A percentile compares a stretch with the other conserved stretches of the same genome.
Conservation (phyloP, 2,113 vertebrate genomes). For the Opisthocomus hoazin region DNA sequence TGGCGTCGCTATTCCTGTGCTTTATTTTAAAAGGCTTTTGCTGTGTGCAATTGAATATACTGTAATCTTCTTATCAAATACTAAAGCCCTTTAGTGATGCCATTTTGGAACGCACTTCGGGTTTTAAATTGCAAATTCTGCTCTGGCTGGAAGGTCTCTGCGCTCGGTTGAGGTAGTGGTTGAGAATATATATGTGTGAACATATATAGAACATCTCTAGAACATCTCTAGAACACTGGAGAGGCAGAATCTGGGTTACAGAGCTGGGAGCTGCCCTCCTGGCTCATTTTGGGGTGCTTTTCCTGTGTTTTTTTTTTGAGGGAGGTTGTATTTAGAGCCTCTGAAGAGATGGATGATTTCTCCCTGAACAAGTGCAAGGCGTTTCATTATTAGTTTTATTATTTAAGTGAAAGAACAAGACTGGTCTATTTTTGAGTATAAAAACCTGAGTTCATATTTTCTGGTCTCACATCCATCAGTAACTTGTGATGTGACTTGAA, state of each 20-base stretch:
- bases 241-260: neutral
- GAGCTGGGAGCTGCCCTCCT: neutral
- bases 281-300: neutral
- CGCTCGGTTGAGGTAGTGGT: neutral
- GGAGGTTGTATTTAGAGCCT: neutral
- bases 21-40: conserved; percentile 58
- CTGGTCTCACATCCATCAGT: neutral
- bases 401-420: neutral
- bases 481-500: conserved; percentile 55
- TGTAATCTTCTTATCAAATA: conserved; percentile 64
- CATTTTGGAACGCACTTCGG: conserved; percentile 39
- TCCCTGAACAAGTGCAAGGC: neutral
- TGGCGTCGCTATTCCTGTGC: neutral
- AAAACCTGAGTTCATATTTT: conserved; percentile 18
- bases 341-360: neutral
- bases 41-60: conserved; percentile 43
- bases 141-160: conserved; percentile 2
- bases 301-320: neutral
- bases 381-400: neutral
- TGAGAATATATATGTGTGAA: neutral
- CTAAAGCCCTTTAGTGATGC: conserved; percentile 54
- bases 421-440: neutral
- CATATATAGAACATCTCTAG: too few species aligned
- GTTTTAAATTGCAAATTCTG: conserved; percentile 58
- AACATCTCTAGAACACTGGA: neutral